Conservation (phyloP, 2,113 vertebrate genomes). For the Pluvialis apricaria region DNA sequence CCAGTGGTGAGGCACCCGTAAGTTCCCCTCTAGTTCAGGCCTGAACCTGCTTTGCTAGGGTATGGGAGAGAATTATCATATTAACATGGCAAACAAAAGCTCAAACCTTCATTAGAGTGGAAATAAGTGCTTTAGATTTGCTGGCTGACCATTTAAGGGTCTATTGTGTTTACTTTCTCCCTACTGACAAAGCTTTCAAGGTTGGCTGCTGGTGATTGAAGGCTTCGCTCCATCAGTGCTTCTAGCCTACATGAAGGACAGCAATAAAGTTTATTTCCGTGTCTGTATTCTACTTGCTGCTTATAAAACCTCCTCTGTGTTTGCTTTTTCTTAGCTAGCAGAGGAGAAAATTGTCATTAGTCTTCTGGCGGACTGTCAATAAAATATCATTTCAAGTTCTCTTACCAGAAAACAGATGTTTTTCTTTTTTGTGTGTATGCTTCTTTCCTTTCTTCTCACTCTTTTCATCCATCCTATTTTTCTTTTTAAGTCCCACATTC, state of each 20-base stretch:
- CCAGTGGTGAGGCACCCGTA: rapidly evolving
- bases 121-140: neutral
- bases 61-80: neutral
- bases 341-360: neutral
- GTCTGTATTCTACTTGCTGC: neutral
- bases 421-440: neutral
- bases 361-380: neutral
- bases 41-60: neutral
- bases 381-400: neutral
- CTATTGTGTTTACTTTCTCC: neutral
- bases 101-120: neutral
- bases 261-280: neutral
- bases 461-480: neutral
- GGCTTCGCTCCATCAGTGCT: neutral
- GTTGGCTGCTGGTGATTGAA: neutral
- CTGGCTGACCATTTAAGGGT: neutral
- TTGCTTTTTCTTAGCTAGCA: neutral
- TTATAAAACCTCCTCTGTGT: neutral
- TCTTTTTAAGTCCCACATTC: neutral
- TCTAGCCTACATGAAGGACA: neutral
- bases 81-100: neutral
- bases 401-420: neutral
- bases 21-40: neutral
- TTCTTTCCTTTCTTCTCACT: neutral
- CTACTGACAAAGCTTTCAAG: neutral